A percentile compares a stretch with the other conserved stretches of the same genome.
Evolutionary conservation across 2,113 vertebrate genomes (phyloP).

Genomic region (Oceanodroma tethys): DNA sequence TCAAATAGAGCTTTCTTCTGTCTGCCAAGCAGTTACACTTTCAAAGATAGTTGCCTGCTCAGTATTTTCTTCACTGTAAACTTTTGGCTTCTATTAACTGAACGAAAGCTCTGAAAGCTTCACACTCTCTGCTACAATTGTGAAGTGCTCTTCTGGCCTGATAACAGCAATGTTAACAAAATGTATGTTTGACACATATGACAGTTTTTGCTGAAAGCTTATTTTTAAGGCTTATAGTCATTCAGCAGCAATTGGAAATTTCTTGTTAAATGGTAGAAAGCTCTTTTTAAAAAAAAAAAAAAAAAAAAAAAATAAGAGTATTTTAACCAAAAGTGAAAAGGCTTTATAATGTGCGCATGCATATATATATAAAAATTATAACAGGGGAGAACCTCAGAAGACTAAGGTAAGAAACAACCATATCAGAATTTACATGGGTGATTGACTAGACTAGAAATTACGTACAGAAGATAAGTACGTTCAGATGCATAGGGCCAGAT

Average conservation of each 20-base stretch:
- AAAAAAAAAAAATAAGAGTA: rapidly evolving
- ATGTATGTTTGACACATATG: background rate
- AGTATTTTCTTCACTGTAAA: background rate
- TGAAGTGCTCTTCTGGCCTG: background rate
- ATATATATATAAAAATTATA: background rate
- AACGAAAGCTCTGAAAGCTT: background rate
- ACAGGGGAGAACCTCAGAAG: background rate
- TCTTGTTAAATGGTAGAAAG: background rate
- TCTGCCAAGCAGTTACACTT: background rate
- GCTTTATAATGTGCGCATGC: background rate
- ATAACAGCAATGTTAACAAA: background rate
- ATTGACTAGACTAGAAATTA: background rate
- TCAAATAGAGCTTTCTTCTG: background rate
- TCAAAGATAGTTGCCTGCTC: background rate
- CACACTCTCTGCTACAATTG: background rate
- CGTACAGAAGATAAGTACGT: background rate
- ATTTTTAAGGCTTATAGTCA: background rate
- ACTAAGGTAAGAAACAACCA: background rate
- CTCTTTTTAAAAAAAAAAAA: background rate
- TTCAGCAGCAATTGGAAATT: background rate
- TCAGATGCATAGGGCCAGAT: background rate
- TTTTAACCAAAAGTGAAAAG: background rate
- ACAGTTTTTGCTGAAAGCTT: background rate
- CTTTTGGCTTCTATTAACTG: background rate
- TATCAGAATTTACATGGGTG: background rate